These are phyloP conservation scores for Phrynosoma blainvillii DNA, from an alignment of 2,113 vertebrate species.

Conservation along the genomic window DNA sequence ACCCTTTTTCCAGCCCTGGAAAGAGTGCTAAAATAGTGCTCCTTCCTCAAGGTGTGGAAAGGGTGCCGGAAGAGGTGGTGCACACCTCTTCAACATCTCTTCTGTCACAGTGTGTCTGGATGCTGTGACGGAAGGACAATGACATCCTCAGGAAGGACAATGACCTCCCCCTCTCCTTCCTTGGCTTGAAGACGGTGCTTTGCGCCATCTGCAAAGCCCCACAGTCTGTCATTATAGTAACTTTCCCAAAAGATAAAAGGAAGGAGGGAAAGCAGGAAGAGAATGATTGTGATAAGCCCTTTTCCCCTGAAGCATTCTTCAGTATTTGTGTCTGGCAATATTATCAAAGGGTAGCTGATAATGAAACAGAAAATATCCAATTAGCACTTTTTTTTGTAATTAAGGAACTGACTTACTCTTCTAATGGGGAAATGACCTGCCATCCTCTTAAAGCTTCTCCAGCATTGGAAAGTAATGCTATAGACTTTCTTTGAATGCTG, in stretches of 20 bases:
- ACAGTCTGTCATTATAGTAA: not conserved
- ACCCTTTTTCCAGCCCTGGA: too few species aligned
- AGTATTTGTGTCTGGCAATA: slow-evolving; percentile 4
- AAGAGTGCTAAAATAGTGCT: too few species aligned
- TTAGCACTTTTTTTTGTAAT: slow-evolving; percentile 46
- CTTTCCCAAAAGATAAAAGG: not conserved
- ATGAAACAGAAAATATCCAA: slow-evolving; percentile 49
- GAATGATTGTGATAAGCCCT: slow-evolving; percentile 6
- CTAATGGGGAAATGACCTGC: not conserved
- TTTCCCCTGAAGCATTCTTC: slow-evolving; percentile 30
- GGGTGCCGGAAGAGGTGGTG: too few species aligned
- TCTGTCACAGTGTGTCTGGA: too few species aligned
- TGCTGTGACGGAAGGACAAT: too few species aligned
- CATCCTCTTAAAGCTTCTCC: slow-evolving; percentile 38
- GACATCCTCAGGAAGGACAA: too few species aligned
- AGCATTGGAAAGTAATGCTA: slow-evolving; percentile 37
- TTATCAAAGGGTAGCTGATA: slow-evolving; percentile 48
- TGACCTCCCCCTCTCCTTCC: too few species aligned
- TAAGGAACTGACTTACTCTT: slow-evolving; percentile 29
- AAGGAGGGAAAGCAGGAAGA: not conserved
- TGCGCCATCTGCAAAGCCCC: too few species aligned
- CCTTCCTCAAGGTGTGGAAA: too few species aligned
- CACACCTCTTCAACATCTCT: too few species aligned
- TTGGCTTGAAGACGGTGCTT: too few species aligned
- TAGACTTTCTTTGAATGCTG: slow-evolving; percentile 46